These are phyloP conservation scores for Anolis carolinensis DNA, from an alignment of 2,113 vertebrate genomes.

Conservation along the genomic window DNA sequence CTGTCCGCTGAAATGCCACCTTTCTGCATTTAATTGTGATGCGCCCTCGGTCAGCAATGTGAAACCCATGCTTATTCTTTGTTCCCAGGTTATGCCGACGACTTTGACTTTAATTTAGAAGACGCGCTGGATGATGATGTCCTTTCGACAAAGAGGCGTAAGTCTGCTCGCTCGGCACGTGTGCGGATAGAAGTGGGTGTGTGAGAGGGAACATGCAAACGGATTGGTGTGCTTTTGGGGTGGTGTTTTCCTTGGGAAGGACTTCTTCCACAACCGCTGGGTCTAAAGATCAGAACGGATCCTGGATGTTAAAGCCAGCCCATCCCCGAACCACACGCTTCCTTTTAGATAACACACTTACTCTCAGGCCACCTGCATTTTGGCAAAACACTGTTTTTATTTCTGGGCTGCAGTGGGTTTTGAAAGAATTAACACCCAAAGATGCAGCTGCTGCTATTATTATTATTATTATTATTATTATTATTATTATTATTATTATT, in stretches of 20 bases:
- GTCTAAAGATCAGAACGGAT: background rate
- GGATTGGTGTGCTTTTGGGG: background rate
- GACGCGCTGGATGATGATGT: conserved; percentile 61
- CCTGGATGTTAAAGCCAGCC: background rate
- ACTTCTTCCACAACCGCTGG: rapidly evolving
- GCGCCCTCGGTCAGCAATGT: background rate
- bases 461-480: background rate
- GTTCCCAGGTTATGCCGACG: conserved; percentile 69
- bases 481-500: background rate
- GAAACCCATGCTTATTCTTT: conserved; percentile 39
- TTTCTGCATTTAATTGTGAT: background rate
- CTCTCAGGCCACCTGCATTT: too few relatives aligned
- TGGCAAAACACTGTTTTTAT: background rate
- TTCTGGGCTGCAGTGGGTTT: background rate
- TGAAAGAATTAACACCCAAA: too few relatives aligned
- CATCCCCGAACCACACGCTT: background rate
- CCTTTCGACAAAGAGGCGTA: conserved; percentile 64
- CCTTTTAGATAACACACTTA: too few relatives aligned
- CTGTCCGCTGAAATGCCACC: conserved; percentile 17
- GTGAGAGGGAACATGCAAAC: background rate
- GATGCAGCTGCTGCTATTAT: too few relatives aligned
- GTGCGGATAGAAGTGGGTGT: background rate
- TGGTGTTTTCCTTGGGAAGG: background rate
- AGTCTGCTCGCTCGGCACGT: conserved; percentile 53
- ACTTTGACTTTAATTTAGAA: conserved; percentile 44